A percentile compares a stretch with the other conserved stretches of the same genome.
Conservation (phyloP, 2,113 vertebrate species). For the Sarotherodon lohbergeri region DNA sequence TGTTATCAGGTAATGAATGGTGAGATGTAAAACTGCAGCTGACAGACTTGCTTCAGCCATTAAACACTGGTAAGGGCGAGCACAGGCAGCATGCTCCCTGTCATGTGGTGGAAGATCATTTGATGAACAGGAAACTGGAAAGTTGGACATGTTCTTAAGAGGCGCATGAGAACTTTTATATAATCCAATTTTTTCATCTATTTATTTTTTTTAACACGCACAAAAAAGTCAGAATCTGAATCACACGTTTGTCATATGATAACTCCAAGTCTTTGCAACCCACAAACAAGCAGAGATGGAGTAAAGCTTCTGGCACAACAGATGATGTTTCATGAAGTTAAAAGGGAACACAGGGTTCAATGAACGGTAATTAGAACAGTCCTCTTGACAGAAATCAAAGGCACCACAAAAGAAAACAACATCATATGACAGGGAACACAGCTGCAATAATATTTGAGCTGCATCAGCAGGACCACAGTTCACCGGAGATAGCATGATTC, state of each 20-base stretch:
- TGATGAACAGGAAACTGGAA: background rate
- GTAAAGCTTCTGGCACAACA: background rate
- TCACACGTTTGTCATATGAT: background rate
- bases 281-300: background rate
- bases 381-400: background rate
- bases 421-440: slow-evolving; percentile 3
- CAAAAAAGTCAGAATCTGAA: background rate
- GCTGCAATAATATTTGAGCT: background rate
- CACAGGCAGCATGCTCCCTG: background rate
- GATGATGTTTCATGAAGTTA: background rate
- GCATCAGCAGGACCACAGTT: background rate
- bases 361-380: background rate
- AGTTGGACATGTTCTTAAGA: background rate
- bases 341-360: background rate
- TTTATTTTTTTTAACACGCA: background rate
- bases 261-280: background rate
- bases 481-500: background rate
- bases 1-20: background rate
- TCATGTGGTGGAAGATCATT: background rate
- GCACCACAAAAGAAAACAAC: slow-evolving; percentile 7
- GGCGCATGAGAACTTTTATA: background rate
- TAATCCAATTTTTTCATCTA: background rate
- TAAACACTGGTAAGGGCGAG: background rate
- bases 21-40: background rate
- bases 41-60: background rate